A percentile compares a stretch with the other conserved stretches of the same genome.
Evolutionary conservation across 2,797 vertebrate genomes (phyloP).

Genomic region (Lerista edwardsae): DNA sequence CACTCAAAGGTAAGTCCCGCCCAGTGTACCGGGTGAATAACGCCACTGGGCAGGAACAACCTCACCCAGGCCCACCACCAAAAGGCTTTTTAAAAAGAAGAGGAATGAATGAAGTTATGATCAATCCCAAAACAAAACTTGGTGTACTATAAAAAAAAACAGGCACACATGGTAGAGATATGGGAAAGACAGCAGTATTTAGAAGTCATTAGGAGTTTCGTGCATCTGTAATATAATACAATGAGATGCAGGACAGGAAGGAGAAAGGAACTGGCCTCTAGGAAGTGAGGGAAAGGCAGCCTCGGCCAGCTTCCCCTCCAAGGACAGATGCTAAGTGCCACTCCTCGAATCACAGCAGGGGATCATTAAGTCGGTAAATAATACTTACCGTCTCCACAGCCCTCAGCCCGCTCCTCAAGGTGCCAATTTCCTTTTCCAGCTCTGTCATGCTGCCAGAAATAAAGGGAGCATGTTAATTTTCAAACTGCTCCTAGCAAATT

Average conservation of each 20-base stretch:
- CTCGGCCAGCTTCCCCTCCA: constrained; percentile 28
- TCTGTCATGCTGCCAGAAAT: constrained; percentile 91
- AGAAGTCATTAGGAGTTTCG: neutral
- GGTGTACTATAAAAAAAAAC: neutral
- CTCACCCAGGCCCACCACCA: too few relatives aligned
- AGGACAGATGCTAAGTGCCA: constrained; percentile 2
- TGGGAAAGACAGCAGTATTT: too few relatives aligned
- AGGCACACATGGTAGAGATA: too few relatives aligned
- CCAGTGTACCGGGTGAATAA: too few relatives aligned
- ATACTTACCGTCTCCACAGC: constrained; percentile 93
- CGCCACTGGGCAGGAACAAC: too few relatives aligned
- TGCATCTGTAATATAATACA: constrained; percentile 2
- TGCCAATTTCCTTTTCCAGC: constrained; percentile 95
- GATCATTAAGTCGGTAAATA: constrained; percentile 25
- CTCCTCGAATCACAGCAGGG: neutral
- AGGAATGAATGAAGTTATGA: too few relatives aligned
- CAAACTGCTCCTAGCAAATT: constrained; percentile 33
- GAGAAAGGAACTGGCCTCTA: constrained; percentile 51
- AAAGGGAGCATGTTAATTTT: constrained; percentile 62
- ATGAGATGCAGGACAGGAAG: constrained; percentile 55
- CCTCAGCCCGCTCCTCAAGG: constrained; percentile 91
- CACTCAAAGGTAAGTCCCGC: too few relatives aligned
- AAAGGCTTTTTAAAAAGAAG: too few relatives aligned
- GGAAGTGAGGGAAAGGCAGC: constrained; percentile 60
- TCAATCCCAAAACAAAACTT: constrained; percentile 16